Percentiles rank a stretch among this genome's conserved stretches.
These are phyloP conservation scores for Drosophila equinoxialis DNA, from an alignment of 1,140 invertebrate genomes.

Conservation along the genomic window DNA sequence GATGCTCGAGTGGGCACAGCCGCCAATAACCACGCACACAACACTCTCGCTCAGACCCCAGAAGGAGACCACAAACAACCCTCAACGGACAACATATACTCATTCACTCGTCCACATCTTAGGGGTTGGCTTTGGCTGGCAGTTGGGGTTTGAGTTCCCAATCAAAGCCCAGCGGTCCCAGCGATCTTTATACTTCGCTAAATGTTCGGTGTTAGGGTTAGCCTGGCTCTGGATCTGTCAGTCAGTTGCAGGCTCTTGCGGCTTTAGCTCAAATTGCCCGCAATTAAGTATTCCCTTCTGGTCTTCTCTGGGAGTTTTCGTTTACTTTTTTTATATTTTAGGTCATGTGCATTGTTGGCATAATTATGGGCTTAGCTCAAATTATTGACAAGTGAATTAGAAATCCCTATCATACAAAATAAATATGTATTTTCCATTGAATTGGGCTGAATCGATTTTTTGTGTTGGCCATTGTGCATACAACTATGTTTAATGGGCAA, in stretches of 20 bases:
- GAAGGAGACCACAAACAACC: conserved; percentile 29
- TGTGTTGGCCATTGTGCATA: conserved; percentile 11
- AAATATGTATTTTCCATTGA: conserved; percentile 14
- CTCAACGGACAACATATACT: conserved; percentile 2
- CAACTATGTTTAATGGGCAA: conserved; percentile 18
- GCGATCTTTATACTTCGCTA: conserved; percentile 26
- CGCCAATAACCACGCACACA: conserved; percentile 32
- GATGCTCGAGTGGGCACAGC: conserved; percentile 28
- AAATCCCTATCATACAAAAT: conserved; percentile 3
- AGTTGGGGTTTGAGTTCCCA: neutral
- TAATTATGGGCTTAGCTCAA: conserved; percentile 31
- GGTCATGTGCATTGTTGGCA: conserved; percentile 21
- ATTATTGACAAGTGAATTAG: conserved; percentile 32
- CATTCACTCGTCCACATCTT: neutral
- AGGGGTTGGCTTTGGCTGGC: conserved; percentile 4
- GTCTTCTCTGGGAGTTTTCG: conserved; percentile 6
- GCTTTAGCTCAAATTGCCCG: conserved; percentile 16
- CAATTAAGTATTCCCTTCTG: conserved; percentile 26
- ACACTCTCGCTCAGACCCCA: conserved; percentile 22
- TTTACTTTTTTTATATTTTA: conserved; percentile 1
- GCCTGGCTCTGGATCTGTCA: conserved; percentile 10
- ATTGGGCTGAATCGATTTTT: conserved; percentile 10
- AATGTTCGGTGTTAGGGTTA: conserved; percentile 12
- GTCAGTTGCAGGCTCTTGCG: conserved; percentile 2
- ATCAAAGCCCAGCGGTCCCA: conserved; percentile 6